A percentile compares a stretch with the other conserved stretches of the same genome.
Conservation (phyloP, 2,113 vertebrate species). For the Leucopsar rothschildi region DNA sequence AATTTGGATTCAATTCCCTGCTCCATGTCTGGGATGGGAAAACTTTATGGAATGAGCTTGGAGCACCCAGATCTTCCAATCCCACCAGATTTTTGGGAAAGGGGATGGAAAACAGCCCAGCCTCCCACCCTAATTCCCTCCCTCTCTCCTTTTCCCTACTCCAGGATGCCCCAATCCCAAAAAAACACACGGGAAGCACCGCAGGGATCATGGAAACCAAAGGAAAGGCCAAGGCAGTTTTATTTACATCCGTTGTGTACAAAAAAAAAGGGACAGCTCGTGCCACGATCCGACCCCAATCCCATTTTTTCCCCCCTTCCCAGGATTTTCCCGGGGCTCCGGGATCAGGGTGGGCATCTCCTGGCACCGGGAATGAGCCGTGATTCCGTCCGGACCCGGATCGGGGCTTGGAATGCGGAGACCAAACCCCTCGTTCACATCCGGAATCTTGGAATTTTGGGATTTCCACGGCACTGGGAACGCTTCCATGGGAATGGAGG, state of each 20-base stretch:
- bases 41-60: fast-evolving
- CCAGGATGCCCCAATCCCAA: fast-evolving
- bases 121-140: neutral
- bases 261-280: constrained; percentile 45
- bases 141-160: fast-evolving
- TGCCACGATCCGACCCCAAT: neutral
- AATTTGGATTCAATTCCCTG: neutral
- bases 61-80: neutral
- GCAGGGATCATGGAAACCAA: neutral
- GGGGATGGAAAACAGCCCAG: fast-evolving
- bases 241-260: constrained; percentile 62
- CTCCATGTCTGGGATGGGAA: fast-evolving
- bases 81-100: neutral
- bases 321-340: neutral
- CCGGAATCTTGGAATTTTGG: neutral
- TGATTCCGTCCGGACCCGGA: neutral
- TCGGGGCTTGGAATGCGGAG: neutral
- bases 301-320: neutral
- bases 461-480: fast-evolving
- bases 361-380: neutral
- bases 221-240: constrained; percentile 64
- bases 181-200: neutral
- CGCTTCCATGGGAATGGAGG: neutral
- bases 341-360: neutral
- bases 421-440: neutral